phyloP scores from a whole-genome alignment of 2,888 invertebrate genomes.

The Tricholauxania praeusta region DNA sequence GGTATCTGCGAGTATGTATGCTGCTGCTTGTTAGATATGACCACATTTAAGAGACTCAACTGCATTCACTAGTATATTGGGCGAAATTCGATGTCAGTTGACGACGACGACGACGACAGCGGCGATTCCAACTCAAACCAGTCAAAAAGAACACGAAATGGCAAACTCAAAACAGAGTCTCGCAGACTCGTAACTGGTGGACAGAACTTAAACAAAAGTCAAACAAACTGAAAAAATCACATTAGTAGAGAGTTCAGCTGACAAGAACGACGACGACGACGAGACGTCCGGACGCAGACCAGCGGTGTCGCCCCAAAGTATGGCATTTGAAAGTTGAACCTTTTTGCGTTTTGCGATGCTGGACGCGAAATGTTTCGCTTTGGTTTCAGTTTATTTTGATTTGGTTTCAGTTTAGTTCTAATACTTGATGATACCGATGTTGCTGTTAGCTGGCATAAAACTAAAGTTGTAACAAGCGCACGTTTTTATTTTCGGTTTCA shows the following conservation, averaged over 20 bases:
- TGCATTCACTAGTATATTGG: not conserved
- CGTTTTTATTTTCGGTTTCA: slow-evolving; percentile 14
- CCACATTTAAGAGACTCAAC: slow-evolving; percentile 30
- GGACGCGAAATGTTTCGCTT: slow-evolving; percentile 25
- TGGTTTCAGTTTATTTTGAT: not conserved
- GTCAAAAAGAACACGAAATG: not conserved
- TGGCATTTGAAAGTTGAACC: slow-evolving; percentile 3
- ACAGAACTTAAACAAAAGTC: slow-evolving; percentile 25
- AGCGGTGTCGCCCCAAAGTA: slow-evolving; percentile 3
- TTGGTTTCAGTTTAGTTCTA: slow-evolving; percentile 1
- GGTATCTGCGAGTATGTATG: not conserved
- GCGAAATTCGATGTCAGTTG: not conserved
- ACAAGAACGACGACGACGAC: not conserved
- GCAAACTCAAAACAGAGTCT: not conserved
- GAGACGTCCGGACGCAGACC: not conserved
- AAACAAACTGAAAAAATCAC: slow-evolving; percentile 34
- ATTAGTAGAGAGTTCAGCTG: slow-evolving; percentile 23
- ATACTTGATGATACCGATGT: not conserved
- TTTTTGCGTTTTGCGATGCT: slow-evolving; percentile 9
- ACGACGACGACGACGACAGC: not conserved
- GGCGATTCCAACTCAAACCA: not conserved
- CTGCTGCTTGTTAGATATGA: slow-evolving; percentile 27
- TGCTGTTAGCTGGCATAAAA: too few relatives aligned
- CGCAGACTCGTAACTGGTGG: slow-evolving; percentile 2
- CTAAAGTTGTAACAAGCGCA: slow-evolving; percentile 18